Evolutionary conservation across 1,140 invertebrate species (phyloP).

Genomic region (Procambarus clarkii): DNA sequence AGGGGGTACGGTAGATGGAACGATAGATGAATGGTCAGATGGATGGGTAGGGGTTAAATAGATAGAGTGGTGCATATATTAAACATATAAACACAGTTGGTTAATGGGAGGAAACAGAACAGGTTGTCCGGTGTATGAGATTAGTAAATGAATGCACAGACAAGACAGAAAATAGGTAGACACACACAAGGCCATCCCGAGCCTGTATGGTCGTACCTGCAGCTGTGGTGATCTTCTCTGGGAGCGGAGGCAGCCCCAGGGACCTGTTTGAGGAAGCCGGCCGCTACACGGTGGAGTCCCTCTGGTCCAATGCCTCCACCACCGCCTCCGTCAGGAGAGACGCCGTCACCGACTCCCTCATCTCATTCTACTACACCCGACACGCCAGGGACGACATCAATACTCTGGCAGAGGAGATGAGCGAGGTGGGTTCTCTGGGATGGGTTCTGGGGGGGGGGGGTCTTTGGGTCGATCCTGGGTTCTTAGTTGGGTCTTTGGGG

Average conservation of each 20-base stretch:
- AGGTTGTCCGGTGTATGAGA: too few relatives aligned
- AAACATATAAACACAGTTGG: too few relatives aligned
- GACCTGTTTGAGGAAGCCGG: conserved; percentile 25
- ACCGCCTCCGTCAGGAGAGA: neutral
- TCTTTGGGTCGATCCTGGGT: too few relatives aligned
- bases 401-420: conserved; percentile 49
- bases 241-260: conserved; percentile 1
- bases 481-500: too few relatives aligned
- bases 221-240: conserved; percentile 35
- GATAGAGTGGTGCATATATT: too few relatives aligned
- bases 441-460: neutral
- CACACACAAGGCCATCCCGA: too few relatives aligned
- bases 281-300: conserved; percentile 30
- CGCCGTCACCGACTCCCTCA: neutral
- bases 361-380: conserved; percentile 23
- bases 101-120: too few relatives aligned
- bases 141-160: too few relatives aligned
- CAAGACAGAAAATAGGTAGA: too few relatives aligned
- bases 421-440: conserved; percentile 16
- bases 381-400: conserved; percentile 29
- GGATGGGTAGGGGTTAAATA: too few relatives aligned
- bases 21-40: too few relatives aligned
- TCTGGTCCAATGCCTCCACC: conserved; percentile 38
- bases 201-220: neutral
- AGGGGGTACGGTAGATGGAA: too few relatives aligned